These are phyloP conservation scores for Scalopus aquaticus DNA, from an alignment of 2,113 vertebrate genomes.

Conservation along the genomic window DNA sequence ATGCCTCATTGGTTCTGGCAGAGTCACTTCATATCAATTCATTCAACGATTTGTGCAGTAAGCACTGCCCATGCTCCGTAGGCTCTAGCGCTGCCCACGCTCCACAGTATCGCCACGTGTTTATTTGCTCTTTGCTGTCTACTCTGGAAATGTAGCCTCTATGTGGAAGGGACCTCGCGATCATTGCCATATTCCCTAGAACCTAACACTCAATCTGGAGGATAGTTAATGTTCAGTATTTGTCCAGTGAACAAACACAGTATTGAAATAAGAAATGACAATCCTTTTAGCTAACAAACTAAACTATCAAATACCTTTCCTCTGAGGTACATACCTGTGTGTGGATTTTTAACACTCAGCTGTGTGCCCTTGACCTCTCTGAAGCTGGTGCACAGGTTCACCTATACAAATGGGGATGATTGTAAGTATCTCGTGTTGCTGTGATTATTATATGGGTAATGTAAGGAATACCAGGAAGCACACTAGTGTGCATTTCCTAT, in stretches of 20 bases:
- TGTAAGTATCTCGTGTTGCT: neutral
- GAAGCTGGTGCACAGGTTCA: neutral
- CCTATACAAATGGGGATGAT: neutral
- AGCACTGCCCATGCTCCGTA: neutral
- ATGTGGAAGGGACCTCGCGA: neutral
- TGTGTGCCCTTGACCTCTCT: neutral
- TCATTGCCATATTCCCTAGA: neutral
- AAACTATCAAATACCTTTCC: neutral
- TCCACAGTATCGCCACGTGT: neutral
- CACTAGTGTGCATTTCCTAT: neutral
- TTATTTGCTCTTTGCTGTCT: neutral
- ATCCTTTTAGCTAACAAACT: neutral
- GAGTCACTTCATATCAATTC: neutral
- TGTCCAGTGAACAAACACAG: neutral
- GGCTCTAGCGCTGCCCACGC: neutral
- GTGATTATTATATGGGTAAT: neutral
- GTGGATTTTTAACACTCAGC: neutral
- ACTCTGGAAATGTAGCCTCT: neutral
- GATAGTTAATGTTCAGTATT: neutral
- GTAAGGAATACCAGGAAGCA: neutral
- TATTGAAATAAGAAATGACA: constrained; percentile 32
- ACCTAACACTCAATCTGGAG: neutral
- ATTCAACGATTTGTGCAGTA: neutral
- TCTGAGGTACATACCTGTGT: neutral
- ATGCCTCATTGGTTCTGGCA: neutral